Conservation (phyloP, 2,797 vertebrate genomes). For the Harpagifer antarcticus region DNA sequence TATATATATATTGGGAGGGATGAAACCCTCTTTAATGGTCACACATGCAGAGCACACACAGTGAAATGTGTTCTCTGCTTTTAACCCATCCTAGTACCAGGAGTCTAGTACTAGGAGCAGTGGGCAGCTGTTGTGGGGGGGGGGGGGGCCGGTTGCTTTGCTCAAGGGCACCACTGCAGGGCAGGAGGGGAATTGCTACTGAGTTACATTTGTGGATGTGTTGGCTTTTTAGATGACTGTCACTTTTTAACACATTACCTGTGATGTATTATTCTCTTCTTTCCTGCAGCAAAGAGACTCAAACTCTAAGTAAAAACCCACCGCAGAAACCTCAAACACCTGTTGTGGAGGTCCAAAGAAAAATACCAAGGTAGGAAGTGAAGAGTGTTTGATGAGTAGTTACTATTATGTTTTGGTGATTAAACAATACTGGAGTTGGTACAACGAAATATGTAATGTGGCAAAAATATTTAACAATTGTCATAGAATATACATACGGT, state of each 20-base stretch:
- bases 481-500: background rate
- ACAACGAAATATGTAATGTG: background rate
- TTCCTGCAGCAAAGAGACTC: slow-evolving; percentile 30
- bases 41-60: no score
- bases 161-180: no score
- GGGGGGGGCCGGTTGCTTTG: no score
- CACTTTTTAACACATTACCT: background rate
- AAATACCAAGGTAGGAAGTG: slow-evolving; percentile 25
- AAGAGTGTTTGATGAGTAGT: background rate
- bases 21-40: no score
- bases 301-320: slow-evolving; percentile 15
- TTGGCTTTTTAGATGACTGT: background rate
- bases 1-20: no score
- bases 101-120: no score
- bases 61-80: no score
- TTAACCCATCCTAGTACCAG: no score
- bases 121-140: no score
- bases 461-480: no score
- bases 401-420: background rate
- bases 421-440: background rate
- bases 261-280: background rate
- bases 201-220: background rate
- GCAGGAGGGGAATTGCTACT: background rate
- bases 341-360: background rate
- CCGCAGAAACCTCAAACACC: background rate